Evolutionary conservation across 1,140 invertebrate species (phyloP), one percentile per base, ranked within the genome.

Genomic region (Drosophila parabipectinata): DNA sequence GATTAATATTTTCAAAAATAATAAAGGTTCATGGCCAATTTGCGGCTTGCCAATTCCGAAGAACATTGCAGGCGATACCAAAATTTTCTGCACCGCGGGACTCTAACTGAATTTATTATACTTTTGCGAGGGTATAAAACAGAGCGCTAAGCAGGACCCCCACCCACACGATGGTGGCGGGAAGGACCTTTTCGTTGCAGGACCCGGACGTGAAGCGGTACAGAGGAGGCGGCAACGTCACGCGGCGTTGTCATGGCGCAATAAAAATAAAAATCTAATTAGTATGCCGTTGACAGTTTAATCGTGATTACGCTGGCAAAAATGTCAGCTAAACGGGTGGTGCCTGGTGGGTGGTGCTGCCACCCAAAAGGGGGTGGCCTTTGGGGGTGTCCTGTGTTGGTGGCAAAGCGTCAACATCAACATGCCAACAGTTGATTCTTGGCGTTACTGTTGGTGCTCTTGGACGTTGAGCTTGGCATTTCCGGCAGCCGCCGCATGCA

Each of bases 231-330:
- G 83, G 71, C 72, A 85, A 67, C 83, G 78, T 87, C 82, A 87
- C 72, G 78, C 79, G 83, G 79, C 72, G 83, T 81, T 87, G 83
- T 87, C 83, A 87, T 87, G 80, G 83, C 83, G 83, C 76, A 87
- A 87, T 87, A 87, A 87, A 90, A 90, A 90, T 90, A 90, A 90
- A 90, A 90, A 90, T 90, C 85, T 90, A 90, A 90, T 90, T 90
- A 90, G 85, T 90, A 90, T 90, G 87, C 85, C 85, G 85, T 90
- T 90, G 85, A 90, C 85, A 90, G 85, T 90, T 90, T 90, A 90
- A 90, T 90, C 85, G 85, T 90, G 85, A 90, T 90, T 90, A 90
- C 85, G 85, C 85, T 85, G 85, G 85, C 82, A 87, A 85, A 85
- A 85, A 87, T 85, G 71, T 69, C 79, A 75, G 64, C 72, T 62